Evolutionary conservation across 2,113 vertebrate species (phyloP).

Genomic region (Nerophis ophidion): DNA sequence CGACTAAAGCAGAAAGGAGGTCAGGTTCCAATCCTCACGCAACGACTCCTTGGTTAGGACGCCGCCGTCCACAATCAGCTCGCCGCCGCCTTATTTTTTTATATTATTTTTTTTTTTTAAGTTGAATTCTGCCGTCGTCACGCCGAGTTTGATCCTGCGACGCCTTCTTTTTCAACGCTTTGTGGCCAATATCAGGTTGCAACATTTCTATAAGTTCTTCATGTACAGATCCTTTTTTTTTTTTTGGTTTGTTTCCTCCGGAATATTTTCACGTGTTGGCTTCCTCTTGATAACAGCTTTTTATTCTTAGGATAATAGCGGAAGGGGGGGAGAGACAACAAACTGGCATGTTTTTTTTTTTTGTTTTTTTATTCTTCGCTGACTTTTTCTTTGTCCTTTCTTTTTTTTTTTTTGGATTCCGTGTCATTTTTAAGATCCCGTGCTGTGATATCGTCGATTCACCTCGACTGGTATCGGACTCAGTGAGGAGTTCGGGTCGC

Average conservation of each 20-base stretch:
- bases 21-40: too few relatives aligned
- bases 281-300: conserved; percentile 65
- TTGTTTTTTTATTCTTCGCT: conserved; percentile 64
- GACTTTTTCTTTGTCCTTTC: conserved; percentile 14
- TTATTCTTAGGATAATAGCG: conserved; percentile 61
- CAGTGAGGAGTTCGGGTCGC: neutral
- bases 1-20: too few relatives aligned
- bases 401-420: neutral
- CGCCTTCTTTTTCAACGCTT: conserved; percentile 22
- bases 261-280: conserved; percentile 61
- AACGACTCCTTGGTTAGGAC: too few relatives aligned
- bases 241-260: conserved; percentile 39
- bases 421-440: neutral
- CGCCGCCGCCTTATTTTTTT: too few relatives aligned
- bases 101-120: too few relatives aligned
- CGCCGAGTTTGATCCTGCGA: too few relatives aligned
- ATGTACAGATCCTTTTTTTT: conserved; percentile 54
- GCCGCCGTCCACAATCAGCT: too few relatives aligned
- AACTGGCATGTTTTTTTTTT: conserved; percentile 69
- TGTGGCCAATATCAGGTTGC: conserved; percentile 78
- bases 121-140: too few relatives aligned
- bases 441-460: neutral
- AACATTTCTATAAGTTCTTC: conserved; percentile 65
- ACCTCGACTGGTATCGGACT: neutral
- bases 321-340: conserved; percentile 37